Conservation (phyloP, 1,140 invertebrate species). For the Drosophila tsacasi region DNA sequence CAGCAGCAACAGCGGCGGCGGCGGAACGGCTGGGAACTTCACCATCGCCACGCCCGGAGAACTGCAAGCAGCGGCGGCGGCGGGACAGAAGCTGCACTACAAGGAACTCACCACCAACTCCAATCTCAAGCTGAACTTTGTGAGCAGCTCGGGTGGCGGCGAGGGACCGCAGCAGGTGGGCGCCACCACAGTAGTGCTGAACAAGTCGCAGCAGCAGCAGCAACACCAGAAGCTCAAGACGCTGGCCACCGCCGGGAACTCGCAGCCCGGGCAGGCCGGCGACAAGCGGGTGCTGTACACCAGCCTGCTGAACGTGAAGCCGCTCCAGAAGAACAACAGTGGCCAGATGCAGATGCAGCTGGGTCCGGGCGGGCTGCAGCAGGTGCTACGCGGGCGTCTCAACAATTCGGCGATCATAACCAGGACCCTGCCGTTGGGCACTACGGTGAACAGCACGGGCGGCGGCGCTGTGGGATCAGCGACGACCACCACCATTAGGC, state of each 20-base stretch:
- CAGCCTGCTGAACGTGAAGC: constrained; percentile 79
- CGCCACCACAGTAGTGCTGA: constrained; percentile 71
- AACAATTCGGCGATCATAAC: constrained; percentile 80
- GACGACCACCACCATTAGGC: constrained; percentile 60
- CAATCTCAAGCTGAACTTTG: constrained; percentile 83
- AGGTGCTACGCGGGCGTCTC: constrained; percentile 73
- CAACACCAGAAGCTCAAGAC: constrained; percentile 78
- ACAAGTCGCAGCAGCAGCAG: constrained; percentile 73
- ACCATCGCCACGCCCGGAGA: constrained; percentile 79
- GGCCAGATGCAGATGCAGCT: constrained; percentile 83
- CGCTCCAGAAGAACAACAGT: constrained; percentile 80
- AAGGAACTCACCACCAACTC: constrained; percentile 77
- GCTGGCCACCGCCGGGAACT: constrained; percentile 36
- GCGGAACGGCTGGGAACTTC: constrained; percentile 61
- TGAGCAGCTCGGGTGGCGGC: constrained; percentile 44
- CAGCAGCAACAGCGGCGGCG: constrained; percentile 71
- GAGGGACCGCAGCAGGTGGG: constrained; percentile 59
- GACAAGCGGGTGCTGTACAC: constrained; percentile 82
- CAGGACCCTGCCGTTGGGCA: constrained; percentile 73
- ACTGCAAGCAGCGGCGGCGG: constrained; percentile 65
- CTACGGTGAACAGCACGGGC: constrained; percentile 68
- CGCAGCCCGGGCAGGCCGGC: constrained; percentile 40
- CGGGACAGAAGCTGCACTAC: constrained; percentile 69
- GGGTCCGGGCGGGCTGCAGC: constrained; percentile 66
- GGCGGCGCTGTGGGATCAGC: constrained; percentile 35